These are phyloP conservation scores for Euleptes europaea DNA, from an alignment of 2,113 vertebrate species.

Conservation along the genomic window DNA sequence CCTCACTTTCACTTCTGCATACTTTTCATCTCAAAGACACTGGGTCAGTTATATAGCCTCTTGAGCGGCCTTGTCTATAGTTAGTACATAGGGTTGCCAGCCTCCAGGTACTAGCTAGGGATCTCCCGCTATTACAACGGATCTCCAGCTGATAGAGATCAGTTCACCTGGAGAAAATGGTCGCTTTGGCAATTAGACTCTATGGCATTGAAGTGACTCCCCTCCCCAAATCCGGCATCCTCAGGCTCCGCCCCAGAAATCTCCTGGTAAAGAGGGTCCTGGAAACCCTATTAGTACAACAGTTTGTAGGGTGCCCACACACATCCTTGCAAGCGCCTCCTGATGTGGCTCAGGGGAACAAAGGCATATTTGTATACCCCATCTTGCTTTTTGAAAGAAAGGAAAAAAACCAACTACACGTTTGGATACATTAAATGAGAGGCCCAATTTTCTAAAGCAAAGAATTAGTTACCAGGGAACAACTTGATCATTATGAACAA, in stretches of 20 bases:
- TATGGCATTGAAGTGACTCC: no score
- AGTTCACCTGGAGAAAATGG: no score
- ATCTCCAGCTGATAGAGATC: no score
- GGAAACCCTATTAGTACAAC: no score
- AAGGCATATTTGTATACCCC: not conserved
- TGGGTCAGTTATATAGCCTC: not conserved
- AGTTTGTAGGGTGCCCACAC: not conserved
- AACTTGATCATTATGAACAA: not conserved
- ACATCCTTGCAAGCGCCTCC: slow-evolving; percentile 5
- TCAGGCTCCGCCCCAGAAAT: no score
- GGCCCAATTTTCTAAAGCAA: not conserved
- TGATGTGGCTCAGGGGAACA: not conserved
- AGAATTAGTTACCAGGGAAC: not conserved
- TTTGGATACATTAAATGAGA: not conserved
- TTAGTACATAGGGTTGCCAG: no score
- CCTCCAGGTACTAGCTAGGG: no score
- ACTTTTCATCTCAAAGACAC: not conserved
- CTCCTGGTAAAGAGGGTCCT: no score
- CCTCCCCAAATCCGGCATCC: no score
- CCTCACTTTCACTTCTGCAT: slow-evolving; percentile 7
- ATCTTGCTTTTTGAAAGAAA: slow-evolving; percentile 10
- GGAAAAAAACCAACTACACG: not conserved
- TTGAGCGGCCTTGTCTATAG: not conserved
- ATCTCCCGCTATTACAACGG: no score
- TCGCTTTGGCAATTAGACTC: no score